Evolutionary conservation across 2,888 invertebrate species (phyloP).

Genomic region (Drosophila setosimentum): DNA sequence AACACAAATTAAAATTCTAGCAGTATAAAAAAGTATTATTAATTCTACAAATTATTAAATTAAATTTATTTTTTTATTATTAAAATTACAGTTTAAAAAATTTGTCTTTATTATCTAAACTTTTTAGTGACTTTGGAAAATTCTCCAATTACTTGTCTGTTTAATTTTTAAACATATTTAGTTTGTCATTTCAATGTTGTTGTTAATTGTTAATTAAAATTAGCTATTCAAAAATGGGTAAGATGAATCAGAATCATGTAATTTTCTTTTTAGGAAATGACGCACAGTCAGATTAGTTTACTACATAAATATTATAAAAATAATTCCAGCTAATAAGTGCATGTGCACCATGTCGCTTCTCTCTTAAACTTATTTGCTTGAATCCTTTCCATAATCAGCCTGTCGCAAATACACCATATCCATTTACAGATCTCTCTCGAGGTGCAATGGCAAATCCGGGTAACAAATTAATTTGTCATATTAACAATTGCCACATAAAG

Average conservation of each 20-base stretch:
- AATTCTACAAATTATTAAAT: not conserved
- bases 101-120: not conserved
- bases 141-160: not conserved
- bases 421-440: slow-evolving; percentile 36
- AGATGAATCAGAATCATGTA: not conserved
- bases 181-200: not conserved
- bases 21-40: not conserved
- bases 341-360: slow-evolving; percentile 1
- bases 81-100: not conserved
- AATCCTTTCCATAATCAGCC: slow-evolving; percentile 34
- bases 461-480: slow-evolving; percentile 83
- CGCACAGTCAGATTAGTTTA: not conserved
- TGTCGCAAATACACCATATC: slow-evolving; percentile 37
- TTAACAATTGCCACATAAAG: slow-evolving; percentile 73
- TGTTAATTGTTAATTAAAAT: not conserved
- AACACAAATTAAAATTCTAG: not conserved
- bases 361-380: not conserved
- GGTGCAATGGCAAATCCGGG: slow-evolving; percentile 65
- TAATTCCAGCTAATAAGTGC: not conserved
- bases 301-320: not conserved
- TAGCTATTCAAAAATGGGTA: not conserved
- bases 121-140: not conserved
- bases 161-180: not conserved
- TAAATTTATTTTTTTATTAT: not conserved
- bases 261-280: not conserved